Conservation (phyloP, 2,888 invertebrate species). For the Dynastes tityus region DNA sequence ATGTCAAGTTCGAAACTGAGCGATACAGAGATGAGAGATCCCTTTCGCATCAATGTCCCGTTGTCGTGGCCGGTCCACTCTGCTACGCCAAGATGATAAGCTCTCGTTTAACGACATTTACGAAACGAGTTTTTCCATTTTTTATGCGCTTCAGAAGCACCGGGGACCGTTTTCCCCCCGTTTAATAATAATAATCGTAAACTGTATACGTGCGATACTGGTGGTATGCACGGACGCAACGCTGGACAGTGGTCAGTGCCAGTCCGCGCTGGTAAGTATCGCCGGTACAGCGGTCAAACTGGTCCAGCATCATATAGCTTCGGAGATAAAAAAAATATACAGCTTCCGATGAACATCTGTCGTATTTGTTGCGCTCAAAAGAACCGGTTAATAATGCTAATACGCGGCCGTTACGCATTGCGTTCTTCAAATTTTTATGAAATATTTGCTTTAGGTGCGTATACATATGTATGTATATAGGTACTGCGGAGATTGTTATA, state of each 20-base stretch:
- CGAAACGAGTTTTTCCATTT: slow-evolving; percentile 60
- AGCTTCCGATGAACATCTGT: slow-evolving; percentile 67
- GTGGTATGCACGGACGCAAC: slow-evolving; percentile 19
- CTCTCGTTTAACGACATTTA: slow-evolving; percentile 58
- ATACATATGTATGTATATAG: neutral
- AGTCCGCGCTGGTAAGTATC: slow-evolving; percentile 49
- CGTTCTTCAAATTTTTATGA: slow-evolving; percentile 37
- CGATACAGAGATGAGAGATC: slow-evolving; percentile 13
- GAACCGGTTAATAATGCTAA: slow-evolving; percentile 62
- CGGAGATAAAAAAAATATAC: slow-evolving; percentile 60
- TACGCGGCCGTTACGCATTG: slow-evolving; percentile 49
- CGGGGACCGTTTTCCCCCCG: slow-evolving; percentile 43
- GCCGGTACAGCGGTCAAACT: slow-evolving; percentile 58
- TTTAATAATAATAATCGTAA: slow-evolving; percentile 47
- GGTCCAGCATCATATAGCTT: slow-evolving; percentile 62
- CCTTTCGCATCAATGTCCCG: slow-evolving; percentile 5
- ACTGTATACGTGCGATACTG: slow-evolving; percentile 35
- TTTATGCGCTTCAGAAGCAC: slow-evolving; percentile 45
- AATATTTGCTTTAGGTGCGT: slow-evolving; percentile 9
- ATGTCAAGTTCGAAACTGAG: slow-evolving; percentile 44
- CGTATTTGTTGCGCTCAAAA: slow-evolving; percentile 60
- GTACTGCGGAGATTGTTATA: slow-evolving; percentile 1
- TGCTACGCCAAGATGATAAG: slow-evolving; percentile 46
- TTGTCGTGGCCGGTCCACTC: slow-evolving; percentile 7
- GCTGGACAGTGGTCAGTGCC: slow-evolving; percentile 67